Conservation (phyloP, 2,113 vertebrate species). For the Megaceryle torquata region DNA sequence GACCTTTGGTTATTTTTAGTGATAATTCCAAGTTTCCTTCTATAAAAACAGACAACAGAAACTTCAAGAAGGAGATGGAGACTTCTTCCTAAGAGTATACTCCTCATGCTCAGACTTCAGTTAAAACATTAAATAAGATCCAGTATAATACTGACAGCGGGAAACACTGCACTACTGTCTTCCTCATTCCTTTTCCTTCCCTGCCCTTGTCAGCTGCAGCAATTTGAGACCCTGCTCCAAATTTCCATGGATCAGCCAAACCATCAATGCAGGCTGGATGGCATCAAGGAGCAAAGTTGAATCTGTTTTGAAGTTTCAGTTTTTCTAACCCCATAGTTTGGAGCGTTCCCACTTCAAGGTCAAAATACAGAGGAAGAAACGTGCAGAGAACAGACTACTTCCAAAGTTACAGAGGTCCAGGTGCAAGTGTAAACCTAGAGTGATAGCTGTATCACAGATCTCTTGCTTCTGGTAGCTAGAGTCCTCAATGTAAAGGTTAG, state of each 20-base stretch:
- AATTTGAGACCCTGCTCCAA: background rate
- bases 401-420: background rate
- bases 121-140: background rate
- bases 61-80: background rate
- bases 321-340: background rate
- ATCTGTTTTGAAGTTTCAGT: background rate
- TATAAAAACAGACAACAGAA: background rate
- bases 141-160: background rate
- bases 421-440: background rate
- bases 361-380: background rate
- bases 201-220: background rate
- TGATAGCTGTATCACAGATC: background rate
- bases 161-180: background rate
- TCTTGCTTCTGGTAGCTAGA: background rate
- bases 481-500: background rate
- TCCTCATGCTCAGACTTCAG: background rate
- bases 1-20: background rate
- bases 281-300: background rate
- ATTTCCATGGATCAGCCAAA: background rate
- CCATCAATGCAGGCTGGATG: background rate
- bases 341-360: background rate
- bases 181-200: background rate
- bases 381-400: background rate
- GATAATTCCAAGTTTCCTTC: background rate
- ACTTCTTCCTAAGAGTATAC: background rate